A percentile compares a stretch with the other conserved stretches of the same genome.
These are phyloP conservation scores for Drosophila willistoni DNA, from an alignment of 1,140 invertebrate species.

Conservation along the genomic window DNA sequence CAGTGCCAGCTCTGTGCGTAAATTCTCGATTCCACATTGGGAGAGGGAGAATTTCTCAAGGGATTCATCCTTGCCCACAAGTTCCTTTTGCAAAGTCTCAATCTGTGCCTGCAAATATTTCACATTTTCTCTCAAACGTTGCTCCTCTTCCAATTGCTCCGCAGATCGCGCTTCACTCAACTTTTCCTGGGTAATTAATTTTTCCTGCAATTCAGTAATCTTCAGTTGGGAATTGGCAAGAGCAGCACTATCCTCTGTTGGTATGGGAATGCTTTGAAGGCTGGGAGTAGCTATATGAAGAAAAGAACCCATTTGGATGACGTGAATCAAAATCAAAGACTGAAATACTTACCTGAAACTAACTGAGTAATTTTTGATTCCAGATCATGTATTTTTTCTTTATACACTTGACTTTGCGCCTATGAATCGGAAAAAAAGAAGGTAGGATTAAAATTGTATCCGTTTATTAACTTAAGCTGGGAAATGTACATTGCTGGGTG, in stretches of 20 bases:
- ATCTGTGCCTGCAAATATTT: conserved; percentile 83
- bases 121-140: conserved; percentile 82
- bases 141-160: conserved; percentile 73
- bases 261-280: conserved; percentile 57
- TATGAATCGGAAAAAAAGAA: conserved; percentile 20
- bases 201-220: conserved; percentile 82
- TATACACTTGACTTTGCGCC: conserved; percentile 80
- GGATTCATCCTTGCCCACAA: conserved; percentile 69
- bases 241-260: conserved; percentile 34
- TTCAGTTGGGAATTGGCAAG: conserved; percentile 77
- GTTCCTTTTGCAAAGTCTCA: conserved; percentile 61
- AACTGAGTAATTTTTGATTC: conserved; percentile 81
- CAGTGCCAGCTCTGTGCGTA: conserved; percentile 61
- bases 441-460: neutral
- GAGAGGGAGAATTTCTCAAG: conserved; percentile 78
- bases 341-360: conserved; percentile 56
- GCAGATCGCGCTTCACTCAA: conserved; percentile 64
- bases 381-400: conserved; percentile 83
- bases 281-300: conserved; percentile 43
- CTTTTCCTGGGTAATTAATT: conserved; percentile 62
- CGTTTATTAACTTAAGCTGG: neutral
- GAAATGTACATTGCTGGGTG: conserved; percentile 39
- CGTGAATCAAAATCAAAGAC: neutral
- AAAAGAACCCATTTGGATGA: neutral
- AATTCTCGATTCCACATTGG: conserved; percentile 71